A percentile compares a stretch with the other conserved stretches of the same genome.
phyloP scores from a whole-genome alignment of 2,888 invertebrate genomes.

The Ochropacha duplaris region DNA sequence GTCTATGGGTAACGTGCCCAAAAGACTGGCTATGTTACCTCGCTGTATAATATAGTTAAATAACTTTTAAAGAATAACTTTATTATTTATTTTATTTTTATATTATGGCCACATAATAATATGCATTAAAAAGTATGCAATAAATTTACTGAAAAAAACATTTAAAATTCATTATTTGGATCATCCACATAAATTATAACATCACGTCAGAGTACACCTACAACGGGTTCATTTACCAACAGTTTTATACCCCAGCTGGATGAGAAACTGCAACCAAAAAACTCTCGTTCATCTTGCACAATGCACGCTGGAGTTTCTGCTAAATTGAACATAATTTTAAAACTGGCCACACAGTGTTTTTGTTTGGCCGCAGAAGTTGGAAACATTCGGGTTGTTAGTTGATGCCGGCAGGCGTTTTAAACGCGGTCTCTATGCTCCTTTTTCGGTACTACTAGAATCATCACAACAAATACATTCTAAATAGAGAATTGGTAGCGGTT shows the following conservation, averaged over 20 bases:
- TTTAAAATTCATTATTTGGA: too few relatives aligned
- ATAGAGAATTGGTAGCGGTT: too few relatives aligned
- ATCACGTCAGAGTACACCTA: not conserved
- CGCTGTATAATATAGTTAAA: too few relatives aligned
- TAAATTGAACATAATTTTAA: conserved; percentile 71
- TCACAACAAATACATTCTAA: too few relatives aligned
- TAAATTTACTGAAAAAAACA: too few relatives aligned
- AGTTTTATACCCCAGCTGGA: conserved; percentile 16
- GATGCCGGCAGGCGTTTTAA: not conserved
- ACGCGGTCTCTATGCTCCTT: not conserved
- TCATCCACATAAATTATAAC: not conserved
- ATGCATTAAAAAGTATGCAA: too few relatives aligned
- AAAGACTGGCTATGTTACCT: too few relatives aligned
- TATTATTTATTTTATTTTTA: too few relatives aligned
- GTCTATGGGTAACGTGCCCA: too few relatives aligned
- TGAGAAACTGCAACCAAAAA: conserved; percentile 32
- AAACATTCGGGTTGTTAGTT: conserved; percentile 33
- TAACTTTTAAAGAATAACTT: too few relatives aligned
- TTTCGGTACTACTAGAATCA: too few relatives aligned
- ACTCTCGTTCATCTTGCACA: conserved; percentile 43
- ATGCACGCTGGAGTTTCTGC: conserved; percentile 53
- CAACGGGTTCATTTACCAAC: conserved; percentile 14
- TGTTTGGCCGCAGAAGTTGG: conserved; percentile 41
- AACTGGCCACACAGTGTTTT: conserved; percentile 67
- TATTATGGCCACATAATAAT: too few relatives aligned